Base-by-base conservation (phyloP, 2,797 vertebrate species). In the Microctenopoma stevenorrisi region DNA sequence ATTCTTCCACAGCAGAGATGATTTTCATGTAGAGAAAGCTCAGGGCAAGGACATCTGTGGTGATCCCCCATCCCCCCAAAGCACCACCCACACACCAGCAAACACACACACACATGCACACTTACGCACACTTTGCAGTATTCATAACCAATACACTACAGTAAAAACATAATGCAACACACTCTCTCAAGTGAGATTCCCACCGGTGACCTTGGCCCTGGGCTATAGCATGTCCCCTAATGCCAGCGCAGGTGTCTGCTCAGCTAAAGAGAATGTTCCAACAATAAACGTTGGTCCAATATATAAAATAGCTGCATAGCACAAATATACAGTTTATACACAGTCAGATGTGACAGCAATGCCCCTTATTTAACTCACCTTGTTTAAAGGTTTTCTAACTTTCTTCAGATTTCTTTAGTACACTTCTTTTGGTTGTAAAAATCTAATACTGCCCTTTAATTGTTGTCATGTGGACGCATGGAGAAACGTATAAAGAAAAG, bases 11-110 rank as follows among this genome's bases (percentile, higher is more conserved):
- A 78, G 85, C 84, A 51, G 51, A 1, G 16, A 25, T 64, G 54
- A 72, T 89, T 86, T 85, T 82, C 75, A 83, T 84, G 75, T 61
- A 69, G 86, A 82, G 72, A 76, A 65, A 81, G 88, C 90, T 91
- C 37, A 68, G 71, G 91, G 90, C 89, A 91, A 92, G 89, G 89
- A 86, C 90, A 83, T 83, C 57, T 76, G 76, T 71, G 84, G 58
- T 79, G 74, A 74, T 77, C 58, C 75, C 40, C 64, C 30, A 77
- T 68, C 43, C 53, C 35, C 56, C 22, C 42, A 60, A 37, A 30
- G 14, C 53, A 18, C 37, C 8, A 13, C 53, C 16, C 50, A 13
- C 58, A 26, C 59, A 22, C 22, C 22, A 22, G 22, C 22, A 43
- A 50, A 57, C 55, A 33, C 52, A 57, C 66, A 42, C 61, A 53